Evolutionary conservation across 2,113 vertebrate species (phyloP).

Genomic region (Acinonyx jubatus): DNA sequence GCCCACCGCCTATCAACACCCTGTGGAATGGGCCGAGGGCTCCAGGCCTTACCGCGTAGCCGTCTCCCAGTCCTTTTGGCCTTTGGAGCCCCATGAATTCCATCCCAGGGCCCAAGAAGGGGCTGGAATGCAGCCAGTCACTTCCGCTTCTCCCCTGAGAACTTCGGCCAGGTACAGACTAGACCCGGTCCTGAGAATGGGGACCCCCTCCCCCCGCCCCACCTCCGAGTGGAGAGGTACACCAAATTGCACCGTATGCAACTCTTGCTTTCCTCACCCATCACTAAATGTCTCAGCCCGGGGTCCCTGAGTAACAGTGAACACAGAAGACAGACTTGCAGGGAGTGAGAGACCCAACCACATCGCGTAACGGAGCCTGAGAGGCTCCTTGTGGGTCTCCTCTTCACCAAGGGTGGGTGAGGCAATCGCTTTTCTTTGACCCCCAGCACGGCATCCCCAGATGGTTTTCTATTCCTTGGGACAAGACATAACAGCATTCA

Average conservation of each 20-base stretch:
- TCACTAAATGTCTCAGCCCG: background rate
- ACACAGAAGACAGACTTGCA: background rate
- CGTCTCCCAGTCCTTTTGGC: background rate
- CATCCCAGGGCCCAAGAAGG: background rate
- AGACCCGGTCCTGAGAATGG: background rate
- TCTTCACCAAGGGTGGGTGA: background rate
- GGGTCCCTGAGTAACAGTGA: background rate
- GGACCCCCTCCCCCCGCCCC: too few relatives aligned
- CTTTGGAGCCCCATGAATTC: background rate
- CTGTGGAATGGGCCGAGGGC: background rate
- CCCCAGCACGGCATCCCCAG: background rate
- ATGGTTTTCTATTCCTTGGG: background rate
- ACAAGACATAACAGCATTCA: background rate
- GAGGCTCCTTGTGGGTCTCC: too few relatives aligned
- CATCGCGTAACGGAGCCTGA: background rate
- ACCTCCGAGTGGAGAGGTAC: rapidly evolving
- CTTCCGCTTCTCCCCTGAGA: background rate
- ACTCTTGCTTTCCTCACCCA: background rate
- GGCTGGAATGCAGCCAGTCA: background rate
- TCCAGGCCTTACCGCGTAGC: background rate
- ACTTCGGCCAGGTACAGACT: background rate
- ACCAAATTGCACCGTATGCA: background rate
- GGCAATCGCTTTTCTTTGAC: background rate
- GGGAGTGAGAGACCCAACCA: background rate
- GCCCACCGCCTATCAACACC: background rate